These are phyloP conservation scores for Dione vanillae DNA, from an alignment of 2,888 invertebrate species.

Conservation along the genomic window DNA sequence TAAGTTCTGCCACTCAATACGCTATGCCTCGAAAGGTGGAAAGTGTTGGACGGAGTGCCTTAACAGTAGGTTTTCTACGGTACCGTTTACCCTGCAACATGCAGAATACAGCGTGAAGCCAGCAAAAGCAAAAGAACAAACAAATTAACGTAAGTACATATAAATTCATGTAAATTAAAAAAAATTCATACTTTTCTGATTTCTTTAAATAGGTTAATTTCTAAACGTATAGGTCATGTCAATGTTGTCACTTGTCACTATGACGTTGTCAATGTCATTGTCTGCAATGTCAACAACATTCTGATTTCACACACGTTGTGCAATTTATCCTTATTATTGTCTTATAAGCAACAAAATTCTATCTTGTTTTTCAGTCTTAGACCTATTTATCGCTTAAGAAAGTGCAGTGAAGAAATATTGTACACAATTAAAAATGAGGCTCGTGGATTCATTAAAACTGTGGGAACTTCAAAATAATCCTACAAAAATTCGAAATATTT, in stretches of 20 bases:
- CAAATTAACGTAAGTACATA: not conserved
- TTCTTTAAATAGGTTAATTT: conserved; percentile 26
- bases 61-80: too few species aligned
- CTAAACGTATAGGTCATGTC: conserved; percentile 36
- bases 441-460: conserved; percentile 83
- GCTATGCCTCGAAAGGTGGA: too few species aligned
- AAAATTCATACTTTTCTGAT: not conserved
- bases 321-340: conserved; percentile 49
- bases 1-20: too few species aligned
- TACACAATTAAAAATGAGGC: conserved; percentile 77
- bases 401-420: not conserved
- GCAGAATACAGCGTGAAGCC: too few species aligned
- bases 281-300: conserved; percentile 46
- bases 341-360: conserved; percentile 33
- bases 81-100: too few species aligned
- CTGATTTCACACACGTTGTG: conserved; percentile 52
- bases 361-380: conserved; percentile 16
- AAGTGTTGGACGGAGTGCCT: too few species aligned
- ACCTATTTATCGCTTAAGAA: conserved; percentile 5
- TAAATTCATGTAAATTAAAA: not conserved
- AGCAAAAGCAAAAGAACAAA: too few species aligned
- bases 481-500: conserved; percentile 93
- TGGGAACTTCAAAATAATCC: conserved; percentile 88
- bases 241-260: conserved; percentile 23
- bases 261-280: conserved; percentile 43